Evolutionary conservation across 2,888 invertebrate species (phyloP), one percentile per base, ranked within the genome.

Genomic region (Drosophila paramelanica): DNA sequence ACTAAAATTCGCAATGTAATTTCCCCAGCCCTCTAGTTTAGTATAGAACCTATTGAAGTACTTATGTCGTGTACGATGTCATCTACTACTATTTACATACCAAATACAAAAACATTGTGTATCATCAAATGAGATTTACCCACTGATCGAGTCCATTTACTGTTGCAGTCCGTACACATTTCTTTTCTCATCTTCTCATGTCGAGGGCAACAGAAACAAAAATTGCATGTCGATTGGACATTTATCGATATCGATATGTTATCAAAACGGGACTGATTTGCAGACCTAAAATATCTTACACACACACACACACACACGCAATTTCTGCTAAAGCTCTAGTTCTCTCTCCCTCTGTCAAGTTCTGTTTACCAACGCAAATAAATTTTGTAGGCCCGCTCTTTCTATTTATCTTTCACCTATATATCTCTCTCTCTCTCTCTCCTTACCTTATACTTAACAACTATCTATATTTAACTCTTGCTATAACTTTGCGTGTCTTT

Each of bases 61-160:
- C 53, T 58, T 59, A 42, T 42, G 58, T 61, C 61, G 73, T 74
- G 67, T 73, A 67, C 57, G 67, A 20, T 58, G 79, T 73, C 67
- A 65, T 49, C 60, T 41, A 41, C 27, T 47, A n/a, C 20, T 38
- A 47, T 49, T 68, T 41, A 59, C 43, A 69, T 25, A 56, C 23
- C 17, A 58, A 50, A 56, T 20, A 58, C 47, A 73, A 64, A 43
- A 59, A 41, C 39, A 46, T 55, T 23, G 61, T 39, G 13, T 31
- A 51, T 46, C 53, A 38, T 51, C 51, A 33, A 52, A 33, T 47
- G 53, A 58, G 67, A 53, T 41, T 36, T 61, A 36, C 27, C 25
- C 14, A 33, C 39, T 17, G 33, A 67, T 17, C 36, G 38, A 52
- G 38, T 17, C 25, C 51, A 43, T 42, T 17, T 17, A 43, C 61